These are phyloP conservation scores for Tachina fera DNA, from an alignment of 2,888 invertebrate species.

Conservation along the genomic window DNA sequence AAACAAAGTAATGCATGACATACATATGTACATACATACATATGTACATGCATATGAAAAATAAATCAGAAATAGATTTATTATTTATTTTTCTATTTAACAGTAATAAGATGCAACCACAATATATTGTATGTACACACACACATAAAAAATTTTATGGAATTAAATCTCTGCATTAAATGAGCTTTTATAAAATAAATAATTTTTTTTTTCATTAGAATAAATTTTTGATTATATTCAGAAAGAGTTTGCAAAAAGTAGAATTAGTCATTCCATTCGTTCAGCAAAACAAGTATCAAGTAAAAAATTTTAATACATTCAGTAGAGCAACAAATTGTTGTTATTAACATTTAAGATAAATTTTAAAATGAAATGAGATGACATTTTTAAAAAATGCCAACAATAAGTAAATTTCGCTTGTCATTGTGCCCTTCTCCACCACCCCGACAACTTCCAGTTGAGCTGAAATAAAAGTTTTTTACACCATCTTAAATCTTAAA, in stretches of 20 bases:
- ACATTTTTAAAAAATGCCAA: too few relatives aligned
- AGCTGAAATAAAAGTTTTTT: too few relatives aligned
- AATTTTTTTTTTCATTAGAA: not conserved
- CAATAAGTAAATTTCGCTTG: too few relatives aligned
- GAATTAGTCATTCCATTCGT: too few relatives aligned
- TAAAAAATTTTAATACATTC: too few relatives aligned
- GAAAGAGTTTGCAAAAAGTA: not conserved
- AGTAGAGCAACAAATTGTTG: too few relatives aligned
- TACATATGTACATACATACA: not conserved
- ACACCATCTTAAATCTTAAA: too few relatives aligned
- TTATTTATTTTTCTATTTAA: constrained; percentile 11
- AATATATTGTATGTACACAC: not conserved
- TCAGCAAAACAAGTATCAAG: too few relatives aligned
- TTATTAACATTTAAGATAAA: too few relatives aligned
- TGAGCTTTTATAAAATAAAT: not conserved
- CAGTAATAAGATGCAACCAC: not conserved
- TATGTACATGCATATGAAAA: not conserved
- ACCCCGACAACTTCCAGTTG: too few relatives aligned
- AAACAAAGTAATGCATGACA: constrained; percentile 20
- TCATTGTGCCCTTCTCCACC: too few relatives aligned
- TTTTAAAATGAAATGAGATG: too few relatives aligned
- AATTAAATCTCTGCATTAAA: constrained; percentile 2
- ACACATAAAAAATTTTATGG: not conserved
- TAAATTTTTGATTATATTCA: not conserved
- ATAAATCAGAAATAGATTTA: constrained; percentile 15